Percentiles rank a stretch among this genome's conserved stretches.
Evolutionary conservation across 1,140 invertebrate species (phyloP).

Genomic region (Zaprionus camerounensis): DNA sequence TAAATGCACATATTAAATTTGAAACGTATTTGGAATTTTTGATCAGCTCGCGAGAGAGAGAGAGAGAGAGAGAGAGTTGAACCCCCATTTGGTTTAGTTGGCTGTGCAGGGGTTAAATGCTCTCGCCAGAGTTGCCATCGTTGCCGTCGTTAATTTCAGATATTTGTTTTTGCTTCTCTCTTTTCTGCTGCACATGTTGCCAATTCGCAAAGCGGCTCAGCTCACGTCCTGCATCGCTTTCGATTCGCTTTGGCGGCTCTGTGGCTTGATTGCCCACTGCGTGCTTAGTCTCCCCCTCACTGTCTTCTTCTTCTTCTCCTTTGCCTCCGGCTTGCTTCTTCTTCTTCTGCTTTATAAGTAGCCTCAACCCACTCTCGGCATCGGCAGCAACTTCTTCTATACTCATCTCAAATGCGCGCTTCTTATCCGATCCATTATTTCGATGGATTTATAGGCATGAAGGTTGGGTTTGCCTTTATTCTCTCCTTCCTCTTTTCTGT

Average conservation of each 20-base stretch:
- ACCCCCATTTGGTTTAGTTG: constrained; percentile 1
- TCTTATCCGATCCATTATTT: constrained; percentile 79
- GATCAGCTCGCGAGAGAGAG: constrained; percentile 59
- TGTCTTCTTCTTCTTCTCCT: not conserved
- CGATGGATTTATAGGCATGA: constrained; percentile 73
- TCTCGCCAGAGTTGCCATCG: constrained; percentile 40
- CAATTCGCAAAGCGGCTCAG: not conserved
- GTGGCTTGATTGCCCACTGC: constrained; percentile 42
- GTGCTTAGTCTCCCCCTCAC: not conserved
- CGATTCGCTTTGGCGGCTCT: constrained; percentile 57
- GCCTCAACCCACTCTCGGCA: constrained; percentile 40
- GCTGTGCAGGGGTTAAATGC: constrained; percentile 54
- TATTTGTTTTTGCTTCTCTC: constrained; percentile 25
- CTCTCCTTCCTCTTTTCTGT: constrained; percentile 13
- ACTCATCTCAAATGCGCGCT: constrained; percentile 65
- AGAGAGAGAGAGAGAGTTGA: not conserved
- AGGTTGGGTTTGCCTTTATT: constrained; percentile 42
- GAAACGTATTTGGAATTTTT: constrained; percentile 83
- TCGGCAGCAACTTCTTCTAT: constrained; percentile 37
- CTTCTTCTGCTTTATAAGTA: constrained; percentile 27
- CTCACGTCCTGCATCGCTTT: constrained; percentile 6
- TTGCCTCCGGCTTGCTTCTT: not conserved
- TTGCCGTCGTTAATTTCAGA: constrained; percentile 34
- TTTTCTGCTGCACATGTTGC: constrained; percentile 53
- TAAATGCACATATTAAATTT: constrained; percentile 83